These are phyloP conservation scores for Drosophila quadrilineata DNA, from an alignment of 1,140 invertebrate species.

Conservation along the genomic window DNA sequence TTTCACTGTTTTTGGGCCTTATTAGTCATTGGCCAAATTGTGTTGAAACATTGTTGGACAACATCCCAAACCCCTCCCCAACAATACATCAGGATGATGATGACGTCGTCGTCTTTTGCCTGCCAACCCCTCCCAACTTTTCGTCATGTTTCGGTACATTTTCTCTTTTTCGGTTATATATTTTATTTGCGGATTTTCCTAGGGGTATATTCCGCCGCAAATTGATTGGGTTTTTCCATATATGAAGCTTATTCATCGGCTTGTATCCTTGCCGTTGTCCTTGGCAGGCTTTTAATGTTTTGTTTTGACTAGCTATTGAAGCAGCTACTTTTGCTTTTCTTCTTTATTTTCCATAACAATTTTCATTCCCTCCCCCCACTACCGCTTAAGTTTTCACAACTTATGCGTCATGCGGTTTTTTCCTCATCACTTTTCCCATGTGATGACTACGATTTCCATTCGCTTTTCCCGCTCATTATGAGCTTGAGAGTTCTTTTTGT, in stretches of 20 bases:
- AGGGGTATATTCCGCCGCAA: neutral
- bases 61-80: slow-evolving; percentile 4
- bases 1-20: slow-evolving; percentile 18
- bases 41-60: slow-evolving; percentile 59
- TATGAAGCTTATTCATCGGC: neutral
- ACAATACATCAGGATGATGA: slow-evolving; percentile 34
- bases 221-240: slow-evolving; percentile 6
- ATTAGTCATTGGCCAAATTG: slow-evolving; percentile 64
- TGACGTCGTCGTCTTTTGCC: slow-evolving; percentile 8
- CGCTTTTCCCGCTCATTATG: too few relatives aligned
- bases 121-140: too few relatives aligned
- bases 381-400: too few relatives aligned
- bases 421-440: too few relatives aligned
- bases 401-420: too few relatives aligned
- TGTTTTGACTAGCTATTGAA: slow-evolving; percentile 20
- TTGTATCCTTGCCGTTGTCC: slow-evolving; percentile 4
- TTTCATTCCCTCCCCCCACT: neutral
- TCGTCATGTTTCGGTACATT: too few relatives aligned
- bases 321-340: slow-evolving; percentile 21
- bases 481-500: too few relatives aligned
- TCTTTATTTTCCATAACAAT: neutral
- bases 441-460: too few relatives aligned
- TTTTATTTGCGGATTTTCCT: too few relatives aligned
- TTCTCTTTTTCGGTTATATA: too few relatives aligned
- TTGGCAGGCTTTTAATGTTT: slow-evolving; percentile 30